phyloP scores from a whole-genome alignment of 1,140 invertebrate genomes.

The Drosophila ficusphila region DNA sequence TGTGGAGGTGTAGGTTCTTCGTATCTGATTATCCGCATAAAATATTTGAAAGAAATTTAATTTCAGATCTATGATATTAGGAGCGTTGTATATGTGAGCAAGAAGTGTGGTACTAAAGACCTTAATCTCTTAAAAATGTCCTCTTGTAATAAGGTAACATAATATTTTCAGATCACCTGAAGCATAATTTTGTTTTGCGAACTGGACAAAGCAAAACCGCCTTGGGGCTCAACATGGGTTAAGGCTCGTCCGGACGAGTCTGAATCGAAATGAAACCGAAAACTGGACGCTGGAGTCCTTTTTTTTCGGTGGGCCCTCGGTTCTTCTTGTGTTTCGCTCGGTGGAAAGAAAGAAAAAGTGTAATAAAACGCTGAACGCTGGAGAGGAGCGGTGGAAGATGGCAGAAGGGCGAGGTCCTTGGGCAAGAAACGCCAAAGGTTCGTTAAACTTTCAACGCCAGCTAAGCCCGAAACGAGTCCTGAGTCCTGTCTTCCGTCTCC shows the following conservation, averaged over 20 bases:
- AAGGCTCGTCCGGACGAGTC: slow-evolving; percentile 37
- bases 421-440: slow-evolving; percentile 74
- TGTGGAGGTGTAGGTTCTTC: too few species aligned
- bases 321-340: slow-evolving; percentile 17
- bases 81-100: too few species aligned
- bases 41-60: too few species aligned
- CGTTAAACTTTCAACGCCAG: slow-evolving; percentile 69
- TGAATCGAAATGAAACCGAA: slow-evolving; percentile 71
- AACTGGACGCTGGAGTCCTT: slow-evolving; percentile 62
- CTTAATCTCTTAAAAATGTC: too few species aligned
- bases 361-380: slow-evolving; percentile 49
- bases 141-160: not conserved
- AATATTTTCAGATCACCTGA: not conserved
- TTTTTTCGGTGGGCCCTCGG: not conserved
- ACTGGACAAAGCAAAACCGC: slow-evolving; percentile 20
- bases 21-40: too few species aligned
- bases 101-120: too few species aligned
- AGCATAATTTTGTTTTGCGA: not conserved
- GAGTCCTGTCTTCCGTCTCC: slow-evolving; percentile 31
- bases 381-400: not conserved
- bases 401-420: slow-evolving; percentile 26
- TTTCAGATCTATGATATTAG: too few species aligned
- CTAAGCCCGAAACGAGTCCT: slow-evolving; percentile 31
- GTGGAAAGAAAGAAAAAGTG: slow-evolving; percentile 57
- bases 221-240: slow-evolving; percentile 18